Percentiles rank a stretch among this genome's conserved stretches.
Evolutionary conservation across 2,888 invertebrate species (phyloP).

Genomic region (Carcina quercana): DNA sequence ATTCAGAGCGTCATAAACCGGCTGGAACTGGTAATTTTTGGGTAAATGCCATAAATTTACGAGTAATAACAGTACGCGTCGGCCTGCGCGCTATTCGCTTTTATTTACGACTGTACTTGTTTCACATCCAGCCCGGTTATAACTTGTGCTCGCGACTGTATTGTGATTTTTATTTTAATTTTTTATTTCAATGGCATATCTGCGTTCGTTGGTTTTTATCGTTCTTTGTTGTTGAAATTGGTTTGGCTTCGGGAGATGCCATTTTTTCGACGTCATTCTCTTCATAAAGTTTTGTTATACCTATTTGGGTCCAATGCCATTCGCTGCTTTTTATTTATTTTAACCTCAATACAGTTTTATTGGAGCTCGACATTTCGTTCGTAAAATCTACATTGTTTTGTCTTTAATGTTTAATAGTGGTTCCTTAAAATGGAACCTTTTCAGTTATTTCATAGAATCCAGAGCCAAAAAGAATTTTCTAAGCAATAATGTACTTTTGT

Average conservation of each 20-base stretch:
- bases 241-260: slow-evolving; percentile 20
- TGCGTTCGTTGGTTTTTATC: slow-evolving; percentile 46
- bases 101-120: slow-evolving; percentile 71
- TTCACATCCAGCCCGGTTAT: slow-evolving; percentile 62
- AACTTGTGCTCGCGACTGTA: slow-evolving; percentile 62
- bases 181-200: slow-evolving; percentile 44
- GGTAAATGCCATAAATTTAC: slow-evolving; percentile 59
- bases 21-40: slow-evolving; percentile 57
- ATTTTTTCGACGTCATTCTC: no score
- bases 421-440: no score
- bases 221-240: slow-evolving; percentile 52
- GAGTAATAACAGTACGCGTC: slow-evolving; percentile 59
- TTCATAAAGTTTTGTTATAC: no score
- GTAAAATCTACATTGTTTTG: no score
- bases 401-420: no score
- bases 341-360: no score
- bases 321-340: no score
- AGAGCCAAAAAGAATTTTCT: no score
- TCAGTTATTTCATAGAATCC: no score
- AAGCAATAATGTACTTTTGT: no score
- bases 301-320: no score
- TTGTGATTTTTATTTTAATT: slow-evolving; percentile 56
- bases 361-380: no score
- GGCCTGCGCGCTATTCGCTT: slow-evolving; percentile 61
- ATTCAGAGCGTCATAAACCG: slow-evolving; percentile 48